A percentile compares a stretch with the other conserved stretches of the same genome.
phyloP scores from a whole-genome alignment of 2,113 vertebrate genomes.

The Monarcha castaneiventris region DNA sequence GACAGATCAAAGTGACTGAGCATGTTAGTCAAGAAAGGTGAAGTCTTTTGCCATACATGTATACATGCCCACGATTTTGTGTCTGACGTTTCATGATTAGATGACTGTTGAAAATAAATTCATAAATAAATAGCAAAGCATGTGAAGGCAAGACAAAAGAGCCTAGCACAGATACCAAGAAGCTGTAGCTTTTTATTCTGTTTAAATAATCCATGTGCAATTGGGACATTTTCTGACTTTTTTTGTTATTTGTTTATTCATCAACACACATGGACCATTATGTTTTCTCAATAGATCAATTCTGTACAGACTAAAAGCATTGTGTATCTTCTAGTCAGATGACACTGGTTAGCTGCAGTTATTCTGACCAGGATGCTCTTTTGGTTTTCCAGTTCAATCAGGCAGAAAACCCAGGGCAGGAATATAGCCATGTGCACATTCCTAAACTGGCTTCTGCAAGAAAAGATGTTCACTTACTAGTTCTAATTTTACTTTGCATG shows the following conservation, averaged over 20 bases:
- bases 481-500: neutral
- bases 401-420: neutral
- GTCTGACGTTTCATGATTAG: fast-evolving
- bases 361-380: neutral
- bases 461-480: neutral
- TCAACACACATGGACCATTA: neutral
- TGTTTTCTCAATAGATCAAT: neutral
- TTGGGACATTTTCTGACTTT: neutral
- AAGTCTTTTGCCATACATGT: neutral
- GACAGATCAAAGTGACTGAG: neutral
- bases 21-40: neutral
- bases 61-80: neutral
- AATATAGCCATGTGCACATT: neutral
- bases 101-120: neutral
- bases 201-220: neutral
- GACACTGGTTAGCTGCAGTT: neutral
- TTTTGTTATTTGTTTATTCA: neutral
- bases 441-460: neutral
- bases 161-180: neutral
- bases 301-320: neutral
- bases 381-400: neutral
- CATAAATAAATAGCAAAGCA: neutral
- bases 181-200: neutral
- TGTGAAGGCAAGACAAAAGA: neutral
- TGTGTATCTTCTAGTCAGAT: neutral